Conservation (phyloP, 2,888 invertebrate species). For the Ptilodon capucinus region DNA sequence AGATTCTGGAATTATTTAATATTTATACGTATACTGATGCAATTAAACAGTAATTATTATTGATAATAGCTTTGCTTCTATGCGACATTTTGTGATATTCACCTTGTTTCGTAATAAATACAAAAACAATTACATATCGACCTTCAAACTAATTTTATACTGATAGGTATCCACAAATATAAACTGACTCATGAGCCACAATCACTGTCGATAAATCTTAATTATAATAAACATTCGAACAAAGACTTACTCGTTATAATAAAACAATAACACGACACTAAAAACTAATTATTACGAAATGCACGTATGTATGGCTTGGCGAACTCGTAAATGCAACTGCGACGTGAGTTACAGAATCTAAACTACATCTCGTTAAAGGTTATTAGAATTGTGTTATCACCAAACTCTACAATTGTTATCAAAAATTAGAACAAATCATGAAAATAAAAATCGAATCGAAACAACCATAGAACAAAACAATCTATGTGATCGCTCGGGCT, state of each 20-base stretch:
- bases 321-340: constrained; percentile 24
- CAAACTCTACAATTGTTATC: constrained; percentile 39
- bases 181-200: not conserved
- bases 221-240: constrained; percentile 19
- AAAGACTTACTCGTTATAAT: constrained; percentile 40
- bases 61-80: not conserved
- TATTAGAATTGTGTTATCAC: constrained; percentile 21
- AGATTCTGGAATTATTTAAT: no score
- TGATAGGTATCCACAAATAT: no score
- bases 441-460: constrained; percentile 20
- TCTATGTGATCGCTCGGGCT: not conserved
- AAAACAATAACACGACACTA: constrained; percentile 24
- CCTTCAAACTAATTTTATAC: not conserved
- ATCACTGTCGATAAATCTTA: constrained; percentile 8
- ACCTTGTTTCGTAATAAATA: constrained; percentile 4
- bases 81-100: not conserved
- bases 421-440: constrained; percentile 34
- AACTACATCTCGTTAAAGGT: constrained; percentile 29
- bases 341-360: constrained; percentile 11
- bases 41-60: not conserved
- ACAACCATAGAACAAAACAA: constrained; percentile 3
- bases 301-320: constrained; percentile 32
- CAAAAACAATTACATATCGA: not conserved
- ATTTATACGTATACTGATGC: no score
- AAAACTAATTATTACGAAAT: constrained; percentile 26